Evolutionary conservation across 2,797 vertebrate species (phyloP), one percentile per base, ranked within the genome.

Genomic region (Anguilla obscura): DNA sequence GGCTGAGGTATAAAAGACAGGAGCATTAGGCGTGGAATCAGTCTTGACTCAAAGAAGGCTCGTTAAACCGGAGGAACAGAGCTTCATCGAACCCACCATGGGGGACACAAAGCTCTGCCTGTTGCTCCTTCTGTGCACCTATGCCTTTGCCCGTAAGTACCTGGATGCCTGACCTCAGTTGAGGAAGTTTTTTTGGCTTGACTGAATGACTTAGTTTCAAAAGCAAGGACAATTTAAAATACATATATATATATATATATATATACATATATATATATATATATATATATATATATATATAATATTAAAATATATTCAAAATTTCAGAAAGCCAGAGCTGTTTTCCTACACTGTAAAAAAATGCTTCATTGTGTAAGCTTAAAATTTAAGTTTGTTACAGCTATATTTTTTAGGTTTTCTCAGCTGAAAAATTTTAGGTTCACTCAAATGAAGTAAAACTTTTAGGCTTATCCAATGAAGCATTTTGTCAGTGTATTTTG

Each of bases 101-200:
- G 96, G 97, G 94, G 95, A 94, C 74, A 94, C 89, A 89, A 96
- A 97, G 92, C 95, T 97, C 94, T 95, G 93, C 93, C 94, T 96
- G 92, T 93, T 96, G 92, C 93, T 98, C 90, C 94, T 99, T 89
- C 90, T 95, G 10, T 90, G 93, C 84, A 89, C 92, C 82, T 88
- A 91, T 84, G 92, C 92, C 86, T 93, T 92, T 89, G 89, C 97
- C 79, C 92, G 98, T 99, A 93, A 98, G 98, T 97, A 94, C 48
- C 30, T 79, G 84, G 30, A 85, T 24, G 5, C 63, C 30, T 30
- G 12, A 1, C 71, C 9, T 50, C 58, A 8, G 10, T 48, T 52
- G 2, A 14, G 6, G 12, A 5, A 24, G 3, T 27, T 69, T 30
- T 30, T 56, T 52, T 12, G 52, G 21, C 36, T 86, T 45, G n/a